Base-by-base conservation (phyloP, 2,113 vertebrate species). In the Pelecanoides urinatrix region DNA sequence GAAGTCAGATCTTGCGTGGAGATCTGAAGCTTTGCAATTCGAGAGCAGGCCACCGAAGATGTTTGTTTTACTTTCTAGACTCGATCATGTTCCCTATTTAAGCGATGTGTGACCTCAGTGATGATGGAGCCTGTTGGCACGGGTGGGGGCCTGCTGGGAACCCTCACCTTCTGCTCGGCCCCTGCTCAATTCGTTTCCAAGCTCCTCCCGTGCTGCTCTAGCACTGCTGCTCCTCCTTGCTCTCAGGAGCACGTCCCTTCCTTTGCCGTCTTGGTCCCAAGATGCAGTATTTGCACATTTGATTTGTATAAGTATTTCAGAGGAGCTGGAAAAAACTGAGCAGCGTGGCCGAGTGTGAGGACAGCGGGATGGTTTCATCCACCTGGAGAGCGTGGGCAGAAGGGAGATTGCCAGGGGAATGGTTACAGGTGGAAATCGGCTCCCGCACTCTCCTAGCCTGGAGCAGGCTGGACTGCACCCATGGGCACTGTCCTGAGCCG, bases 221-320 rank as follows among this genome's bases (percentile, higher is more conserved):
- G 90, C 92, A 88, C 90, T 95, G 82, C 94, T 95, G 92, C 82
- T 96, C 75, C 87, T 95, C 85, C 82, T 87, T 87, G 75, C 78
- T 94, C 81, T 85, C 91, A 92, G 87, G 88, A 93, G 89, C 63
- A 78, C 1, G 0, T 90, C 81, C 62, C 66, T 94, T 92, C 66
- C 76, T 79, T 88, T 73, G 82, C 84, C 0, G 9, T 82, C 66
- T 93, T 83, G 82, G 73, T 80, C 78, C 85, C 81, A 2, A 84
- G 94, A 96, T 80, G 97, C 97, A 95, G 70, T 96, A 94, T 97
- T 97, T 97, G 97, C 97, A 97, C 97, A 96, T 95, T 72, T 95
- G 62, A 84, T 80, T 95, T 96, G 73, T 91, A 92, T 94, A 76
- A 4, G 1, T 94, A 30, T 90, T 96, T 94, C 79, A 66, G 86